Evolutionary conservation across 2,113 vertebrate species (phyloP).

Genomic region (Gallinago undulata): DNA sequence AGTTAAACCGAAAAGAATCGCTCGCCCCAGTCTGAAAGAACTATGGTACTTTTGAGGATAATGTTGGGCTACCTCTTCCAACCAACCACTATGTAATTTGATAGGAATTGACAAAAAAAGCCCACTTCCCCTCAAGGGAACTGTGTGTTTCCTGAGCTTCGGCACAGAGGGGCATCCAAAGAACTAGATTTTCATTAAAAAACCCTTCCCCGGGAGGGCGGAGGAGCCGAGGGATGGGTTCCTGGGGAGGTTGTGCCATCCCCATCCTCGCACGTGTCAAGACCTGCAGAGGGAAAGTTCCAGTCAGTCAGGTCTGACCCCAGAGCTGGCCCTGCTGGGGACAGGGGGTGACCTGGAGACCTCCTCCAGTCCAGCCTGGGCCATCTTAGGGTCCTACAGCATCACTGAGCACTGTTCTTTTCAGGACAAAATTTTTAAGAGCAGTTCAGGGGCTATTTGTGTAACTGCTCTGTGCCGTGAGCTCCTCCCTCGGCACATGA

Average conservation of each 20-base stretch:
- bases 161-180: neutral
- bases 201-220: neutral
- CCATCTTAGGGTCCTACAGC: neutral
- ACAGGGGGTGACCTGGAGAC: neutral
- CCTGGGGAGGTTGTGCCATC: neutral
- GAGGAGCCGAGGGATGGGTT: accelerated
- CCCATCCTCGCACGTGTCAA: neutral
- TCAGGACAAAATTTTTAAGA: neutral
- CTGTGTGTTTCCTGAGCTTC: neutral
- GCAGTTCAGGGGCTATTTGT: neutral
- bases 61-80: neutral
- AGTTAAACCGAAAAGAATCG: neutral
- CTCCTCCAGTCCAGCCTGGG: neutral
- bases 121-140: neutral
- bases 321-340: neutral
- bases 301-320: neutral
- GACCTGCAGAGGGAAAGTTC: accelerated
- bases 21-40: neutral
- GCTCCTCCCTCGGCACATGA: neutral
- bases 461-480: neutral
- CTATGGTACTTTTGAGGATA: neutral
- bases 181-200: neutral
- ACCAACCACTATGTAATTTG: neutral
- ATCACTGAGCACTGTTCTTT: neutral
- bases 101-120: neutral